Conservation (phyloP, 2,113 vertebrate species). For the Indicator maculatus region DNA sequence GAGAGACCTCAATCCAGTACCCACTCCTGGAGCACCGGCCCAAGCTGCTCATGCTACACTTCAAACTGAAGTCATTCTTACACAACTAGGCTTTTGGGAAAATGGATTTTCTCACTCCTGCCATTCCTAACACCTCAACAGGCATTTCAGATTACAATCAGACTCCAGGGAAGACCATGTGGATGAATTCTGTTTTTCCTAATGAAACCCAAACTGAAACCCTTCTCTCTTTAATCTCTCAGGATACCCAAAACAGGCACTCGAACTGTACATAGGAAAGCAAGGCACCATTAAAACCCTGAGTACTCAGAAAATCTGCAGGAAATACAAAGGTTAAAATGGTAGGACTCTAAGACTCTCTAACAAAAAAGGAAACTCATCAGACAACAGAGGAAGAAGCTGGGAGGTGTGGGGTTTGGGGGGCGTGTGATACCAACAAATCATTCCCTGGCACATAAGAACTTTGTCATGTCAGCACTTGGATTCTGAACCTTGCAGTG, state of each 20-base stretch:
- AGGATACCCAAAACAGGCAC: background rate
- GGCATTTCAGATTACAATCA: constrained; percentile 59
- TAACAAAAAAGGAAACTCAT: background rate
- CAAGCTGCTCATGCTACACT: background rate
- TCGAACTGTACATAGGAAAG: constrained; percentile 9
- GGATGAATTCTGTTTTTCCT: constrained; percentile 31
- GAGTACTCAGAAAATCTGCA: constrained; percentile 13
- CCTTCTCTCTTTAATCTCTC: background rate
- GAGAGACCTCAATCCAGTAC: background rate
- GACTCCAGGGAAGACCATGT: background rate
- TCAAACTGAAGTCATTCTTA: constrained; percentile 17
- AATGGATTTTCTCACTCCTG: constrained; percentile 25
- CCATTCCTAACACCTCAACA: constrained; percentile 44
- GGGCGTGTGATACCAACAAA: background rate
- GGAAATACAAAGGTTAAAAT: constrained; percentile 12
- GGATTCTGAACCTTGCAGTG: background rate
- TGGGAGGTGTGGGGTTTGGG: background rate
- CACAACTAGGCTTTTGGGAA: constrained; percentile 27
- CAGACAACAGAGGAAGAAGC: background rate
- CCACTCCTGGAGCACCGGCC: background rate
- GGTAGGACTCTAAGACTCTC: background rate
- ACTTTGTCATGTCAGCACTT: background rate
- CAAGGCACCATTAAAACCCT: constrained; percentile 21
- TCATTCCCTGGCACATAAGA: background rate
- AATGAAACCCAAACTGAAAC: constrained; percentile 30